Base-by-base conservation (phyloP, 2,888 invertebrate genomes). In the Sinopyrophorus schimmeli region DNA sequence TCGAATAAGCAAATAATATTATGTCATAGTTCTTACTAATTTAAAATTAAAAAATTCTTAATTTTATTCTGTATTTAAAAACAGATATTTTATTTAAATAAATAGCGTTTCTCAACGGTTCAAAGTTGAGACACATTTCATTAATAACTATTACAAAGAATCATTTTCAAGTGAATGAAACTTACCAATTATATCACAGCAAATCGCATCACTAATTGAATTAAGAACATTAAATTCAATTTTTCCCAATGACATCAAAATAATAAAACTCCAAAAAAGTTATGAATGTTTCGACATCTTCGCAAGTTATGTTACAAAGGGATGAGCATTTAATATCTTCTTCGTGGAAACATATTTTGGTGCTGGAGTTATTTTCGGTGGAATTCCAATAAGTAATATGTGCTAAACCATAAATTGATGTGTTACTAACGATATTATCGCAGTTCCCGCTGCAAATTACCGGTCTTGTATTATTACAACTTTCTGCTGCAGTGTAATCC, bases 171-270 rank as follows among this genome's bases (percentile, higher is more conserved):
- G n/a, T n/a, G n/a, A n/a, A n/a, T n/a, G n/a, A n/a, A n/a, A 69
- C 76, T 75, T 69, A 82, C 89, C 90, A 23, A 95, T 76, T 14
- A 91, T 82, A 71, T 93, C 90, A 65, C 93, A 93, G 69, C 92
- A 92, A 17, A 94, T 86, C 1, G 93, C 92, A 71, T 95, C 95
- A 23, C 89, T 88, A 23, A 94, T 85, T 31, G 88, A 90, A 63
- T 92, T 89, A 18, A 86, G 82, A 0, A 94, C 92, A 68, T 90
- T 91, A 65, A 86, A 91, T 2, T 86, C 86, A 47, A 90, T 86
- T 1, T 83, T 87, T 16, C 89, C 89, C 1, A 87, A 55, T 27
- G 85, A 84, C 77, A 88, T 82, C 12, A 89, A 69, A 1, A 84
- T 55, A 0, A 89, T 82, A 59, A 88, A 90, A 2, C 78, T 75